Base-by-base conservation (phyloP, 2,888 invertebrate genomes). In the Lordiphosa andalusiaca region DNA sequence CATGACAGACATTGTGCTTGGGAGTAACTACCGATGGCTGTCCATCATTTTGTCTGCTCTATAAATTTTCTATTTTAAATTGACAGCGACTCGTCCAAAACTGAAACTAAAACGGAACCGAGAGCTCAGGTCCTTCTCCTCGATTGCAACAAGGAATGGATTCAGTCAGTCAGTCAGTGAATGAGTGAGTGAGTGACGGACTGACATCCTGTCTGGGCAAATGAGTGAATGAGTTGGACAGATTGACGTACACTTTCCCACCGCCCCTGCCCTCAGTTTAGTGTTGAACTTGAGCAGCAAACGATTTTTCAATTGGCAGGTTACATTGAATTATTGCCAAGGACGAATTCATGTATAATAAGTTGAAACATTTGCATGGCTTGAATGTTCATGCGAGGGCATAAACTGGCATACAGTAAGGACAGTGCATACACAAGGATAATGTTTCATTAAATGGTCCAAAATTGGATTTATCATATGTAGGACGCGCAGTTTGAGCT, bases 1-100 rank as follows among this genome's bases (percentile, higher is more conserved):
- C 53, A 57, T 58, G 46, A 49, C 46, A 61, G 55, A 69, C 53
- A 61, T 51, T 62, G 48, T 50, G 52, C 67, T 58, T 57, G 49
- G 67, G 65, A 58, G 71, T 70, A 71, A 69, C 73, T 74, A 60
- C 80, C 80, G 77, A 84, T 73, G 86, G 82, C 87, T 88, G 88
- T 87, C 88, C 87, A 88, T 88, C 88, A 88, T 83, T 86, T 84
- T 85, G 86, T 87, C 86, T 87, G 74, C 82, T 86, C 86, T 82
- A 85, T 83, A 87, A 87, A 87, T 87, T 86, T 86, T 86, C 82
- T 85, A 85, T 87, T 86, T 87, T 85, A 87, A 87, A 86, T 86
- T 86, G 86, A 86, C 87, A 87, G 87, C 78, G 76, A 80, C 86
- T 86, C 85, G 82, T 84, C 82, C 82, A 67, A 77, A 86, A 77